A percentile compares a stretch with the other conserved stretches of the same genome.
Conservation (phyloP, 1,140 invertebrate genomes). For the Melipona quadrifasciata region DNA sequence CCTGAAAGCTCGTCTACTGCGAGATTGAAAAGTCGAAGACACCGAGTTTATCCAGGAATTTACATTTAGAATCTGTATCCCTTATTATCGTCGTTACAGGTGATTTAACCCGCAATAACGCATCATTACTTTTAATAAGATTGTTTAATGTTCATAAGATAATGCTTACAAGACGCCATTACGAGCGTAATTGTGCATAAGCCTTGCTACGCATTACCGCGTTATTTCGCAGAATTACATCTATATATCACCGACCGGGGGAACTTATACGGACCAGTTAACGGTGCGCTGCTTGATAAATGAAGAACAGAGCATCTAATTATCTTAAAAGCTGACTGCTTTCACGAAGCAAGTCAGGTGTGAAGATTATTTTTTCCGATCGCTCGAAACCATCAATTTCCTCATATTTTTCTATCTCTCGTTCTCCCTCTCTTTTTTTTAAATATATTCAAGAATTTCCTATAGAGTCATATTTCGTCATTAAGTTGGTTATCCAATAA, state of each 20-base stretch:
- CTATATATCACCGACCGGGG: not conserved
- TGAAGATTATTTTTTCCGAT: not conserved
- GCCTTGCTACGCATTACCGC: conserved; percentile 1
- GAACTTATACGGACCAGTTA: conserved; percentile 23
- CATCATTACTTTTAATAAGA: conserved; percentile 26
- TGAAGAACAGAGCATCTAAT: conserved; percentile 19
- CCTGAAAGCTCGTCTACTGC: not conserved
- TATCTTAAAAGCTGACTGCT: conserved; percentile 21
- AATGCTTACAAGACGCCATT: conserved; percentile 24
- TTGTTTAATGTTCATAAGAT: conserved; percentile 28
- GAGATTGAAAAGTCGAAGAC: not conserved
- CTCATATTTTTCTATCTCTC: not conserved
- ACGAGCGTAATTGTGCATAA: conserved; percentile 8
- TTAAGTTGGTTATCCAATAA: not conserved
- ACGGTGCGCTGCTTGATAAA: conserved; percentile 18
- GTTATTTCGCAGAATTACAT: conserved; percentile 14
- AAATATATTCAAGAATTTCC: not conserved
- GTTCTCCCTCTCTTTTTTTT: no score
- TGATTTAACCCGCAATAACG: conserved; percentile 19
- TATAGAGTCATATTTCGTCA: no score
- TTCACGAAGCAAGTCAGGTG: conserved; percentile 13
- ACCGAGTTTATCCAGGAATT: not conserved
- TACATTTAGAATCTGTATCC: not conserved
- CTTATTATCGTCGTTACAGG: conserved; percentile 6
- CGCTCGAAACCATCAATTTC: conserved; percentile 12